Evolutionary conservation across 1,140 invertebrate genomes (phyloP).

Genomic region (Helicoverpa zea): DNA sequence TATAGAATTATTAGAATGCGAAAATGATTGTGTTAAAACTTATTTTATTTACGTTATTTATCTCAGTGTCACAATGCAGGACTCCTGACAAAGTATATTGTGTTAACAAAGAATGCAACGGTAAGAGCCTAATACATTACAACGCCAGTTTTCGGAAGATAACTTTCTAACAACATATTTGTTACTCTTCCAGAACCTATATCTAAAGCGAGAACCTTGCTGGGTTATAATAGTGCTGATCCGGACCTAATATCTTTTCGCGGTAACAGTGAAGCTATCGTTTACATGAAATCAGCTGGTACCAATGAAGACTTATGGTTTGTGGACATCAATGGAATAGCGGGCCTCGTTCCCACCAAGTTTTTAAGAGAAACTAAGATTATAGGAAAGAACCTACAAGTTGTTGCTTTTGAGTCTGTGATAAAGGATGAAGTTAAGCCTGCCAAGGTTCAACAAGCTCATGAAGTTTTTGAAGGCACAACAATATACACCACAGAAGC

Average conservation of each 20-base stretch:
- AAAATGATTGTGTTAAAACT: slow-evolving; percentile 79
- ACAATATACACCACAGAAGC: slow-evolving; percentile 76
- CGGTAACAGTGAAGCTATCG: slow-evolving; percentile 87
- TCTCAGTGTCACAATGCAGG: slow-evolving; percentile 71
- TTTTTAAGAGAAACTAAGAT: slow-evolving; percentile 84
- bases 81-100: slow-evolving; percentile 80
- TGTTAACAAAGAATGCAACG: slow-evolving; percentile 78
- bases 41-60: slow-evolving; percentile 75
- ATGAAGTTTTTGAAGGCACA: slow-evolving; percentile 83
- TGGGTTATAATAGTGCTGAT: slow-evolving; percentile 88
- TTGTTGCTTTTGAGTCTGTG: slow-evolving; percentile 65
- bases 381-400: slow-evolving; percentile 63
- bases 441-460: slow-evolving; percentile 78
- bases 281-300: slow-evolving; percentile 92
- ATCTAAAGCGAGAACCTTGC: slow-evolving; percentile 88
- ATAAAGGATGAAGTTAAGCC: slow-evolving; percentile 64
- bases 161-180: slow-evolving; percentile 55
- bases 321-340: slow-evolving; percentile 90
- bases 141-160: slow-evolving; percentile 62
- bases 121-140: slow-evolving; percentile 64
- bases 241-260: slow-evolving; percentile 89
- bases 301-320: slow-evolving; percentile 90
- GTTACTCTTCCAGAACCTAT: slow-evolving; percentile 88
- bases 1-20: slow-evolving; percentile 75
- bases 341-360: slow-evolving; percentile 90